Conservation (phyloP, 2,113 vertebrate genomes). For the Muntiacus muntjak region DNA sequence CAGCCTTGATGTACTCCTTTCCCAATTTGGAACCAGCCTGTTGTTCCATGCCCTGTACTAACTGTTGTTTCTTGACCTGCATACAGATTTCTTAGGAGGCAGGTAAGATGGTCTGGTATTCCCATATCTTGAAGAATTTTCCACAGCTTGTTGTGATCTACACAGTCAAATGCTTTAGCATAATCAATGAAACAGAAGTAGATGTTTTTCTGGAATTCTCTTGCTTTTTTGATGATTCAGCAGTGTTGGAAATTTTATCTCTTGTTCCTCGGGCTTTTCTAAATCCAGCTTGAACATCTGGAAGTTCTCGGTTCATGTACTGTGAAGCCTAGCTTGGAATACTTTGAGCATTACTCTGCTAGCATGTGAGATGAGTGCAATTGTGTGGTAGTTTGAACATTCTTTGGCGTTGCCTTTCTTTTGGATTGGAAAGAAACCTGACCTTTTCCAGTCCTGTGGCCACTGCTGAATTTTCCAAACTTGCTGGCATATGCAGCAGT, state of each 20-base stretch:
- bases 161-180: not conserved
- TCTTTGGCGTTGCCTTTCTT: not conserved
- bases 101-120: not conserved
- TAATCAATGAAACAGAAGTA: not conserved
- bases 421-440: not conserved
- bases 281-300: not conserved
- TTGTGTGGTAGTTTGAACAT: not conserved
- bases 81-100: not conserved
- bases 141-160: not conserved
- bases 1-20: not conserved
- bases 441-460: not conserved
- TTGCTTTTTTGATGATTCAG: not conserved
- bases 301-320: not conserved
- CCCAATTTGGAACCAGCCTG: not conserved
- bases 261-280: not conserved
- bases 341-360: not conserved
- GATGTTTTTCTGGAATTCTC: not conserved
- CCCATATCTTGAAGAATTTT: not conserved
- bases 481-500: not conserved
- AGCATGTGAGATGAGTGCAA: not conserved
- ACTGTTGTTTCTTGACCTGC: not conserved
- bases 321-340: not conserved
- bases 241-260: not conserved
- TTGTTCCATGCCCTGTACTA: not conserved
- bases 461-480: not conserved